Evolutionary conservation across 1,140 invertebrate genomes (phyloP).

Genomic region (Kradibia gibbosae): DNA sequence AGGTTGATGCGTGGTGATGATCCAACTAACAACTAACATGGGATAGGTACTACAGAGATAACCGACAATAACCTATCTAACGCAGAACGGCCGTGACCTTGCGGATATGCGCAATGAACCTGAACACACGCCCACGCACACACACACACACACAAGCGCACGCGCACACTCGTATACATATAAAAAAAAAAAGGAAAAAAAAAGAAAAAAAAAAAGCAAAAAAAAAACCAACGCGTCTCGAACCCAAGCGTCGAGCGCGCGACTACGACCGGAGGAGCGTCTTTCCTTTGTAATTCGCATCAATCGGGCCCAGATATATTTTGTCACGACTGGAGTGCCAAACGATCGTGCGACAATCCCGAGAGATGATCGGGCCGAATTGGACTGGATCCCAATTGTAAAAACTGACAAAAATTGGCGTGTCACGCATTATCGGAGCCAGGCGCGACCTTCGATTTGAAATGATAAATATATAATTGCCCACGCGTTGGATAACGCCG

Average conservation of each 20-base stretch:
- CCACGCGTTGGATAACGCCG: too few relatives aligned
- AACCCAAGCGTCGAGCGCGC: slow-evolving; percentile 48
- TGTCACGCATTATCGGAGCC: too few relatives aligned
- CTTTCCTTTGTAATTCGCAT: slow-evolving; percentile 51
- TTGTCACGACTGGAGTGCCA: slow-evolving; percentile 59
- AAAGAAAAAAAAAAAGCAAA: too few relatives aligned
- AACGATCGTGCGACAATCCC: slow-evolving; percentile 32
- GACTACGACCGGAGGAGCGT: slow-evolving; percentile 56
- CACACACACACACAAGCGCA: too few relatives aligned
- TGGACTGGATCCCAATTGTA: background rate
- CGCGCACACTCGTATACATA: too few relatives aligned
- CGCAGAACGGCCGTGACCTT: slow-evolving; percentile 60
- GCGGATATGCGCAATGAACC: slow-evolving; percentile 51
- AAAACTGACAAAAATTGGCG: slow-evolving; percentile 30
- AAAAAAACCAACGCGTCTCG: slow-evolving; percentile 53
- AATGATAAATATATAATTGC: too few relatives aligned
- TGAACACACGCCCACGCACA: too few relatives aligned
- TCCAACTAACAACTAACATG: slow-evolving; percentile 69
- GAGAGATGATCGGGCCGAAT: too few relatives aligned
- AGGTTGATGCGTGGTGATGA: slow-evolving; percentile 70
- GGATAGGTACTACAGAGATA: slow-evolving; percentile 66
- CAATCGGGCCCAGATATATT: slow-evolving; percentile 57
- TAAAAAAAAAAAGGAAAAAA: too few relatives aligned
- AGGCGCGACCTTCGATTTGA: too few relatives aligned
- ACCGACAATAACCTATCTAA: slow-evolving; percentile 62